Base-by-base conservation (phyloP, 1,140 invertebrate genomes). In the Macrobrachium rosenbergii region DNA sequence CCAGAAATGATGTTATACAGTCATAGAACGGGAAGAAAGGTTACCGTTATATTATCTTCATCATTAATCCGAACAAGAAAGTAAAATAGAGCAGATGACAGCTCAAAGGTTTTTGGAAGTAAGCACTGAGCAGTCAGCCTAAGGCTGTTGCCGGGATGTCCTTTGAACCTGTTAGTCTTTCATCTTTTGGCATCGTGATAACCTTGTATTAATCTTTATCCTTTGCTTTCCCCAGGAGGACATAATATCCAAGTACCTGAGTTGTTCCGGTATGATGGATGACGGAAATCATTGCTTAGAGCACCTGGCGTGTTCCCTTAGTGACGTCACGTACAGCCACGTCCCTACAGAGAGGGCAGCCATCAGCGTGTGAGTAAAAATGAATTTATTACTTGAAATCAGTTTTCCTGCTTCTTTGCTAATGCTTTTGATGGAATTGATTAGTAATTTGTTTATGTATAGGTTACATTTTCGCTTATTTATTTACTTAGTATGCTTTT, bases 271-370 rank as follows among this genome's bases (percentile, higher is more conserved):
- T 0, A 59, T 84, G 45, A 75, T 58, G 58, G 0, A 43, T 6
- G 72, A 59, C 58, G 45, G 23, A n/a, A 84, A 84, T 67, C 82
- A 58, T 45, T 84, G 82, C 52, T 58, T 84, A 8, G 82, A 84
- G 19, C 82, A 84, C 21, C 72, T 84, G 7, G 69, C 82, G 14
- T 84, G 82, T 58, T 72, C 82, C 37, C 16, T 76, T 7, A 19
- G 64, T 17, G 82, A 84, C 72, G 37, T 45, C 14, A 76, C 72
- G 37, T 84, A 84, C 72, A 75, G 5, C 11, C 59, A 76, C 52
- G 16, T 19, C 23, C 52, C 21, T 21, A 43, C 28, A n/a, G 82
- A 84, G 72, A 64, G 72, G 16, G 72, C 82, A 14, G 76, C 82
- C 5, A 76, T 76, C 6, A 52, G 58, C 37, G 82, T 75, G 82